Percentiles rank a stretch among this genome's conserved stretches.
Conservation (phyloP, 2,888 invertebrate genomes). For the Lottia scabra region DNA sequence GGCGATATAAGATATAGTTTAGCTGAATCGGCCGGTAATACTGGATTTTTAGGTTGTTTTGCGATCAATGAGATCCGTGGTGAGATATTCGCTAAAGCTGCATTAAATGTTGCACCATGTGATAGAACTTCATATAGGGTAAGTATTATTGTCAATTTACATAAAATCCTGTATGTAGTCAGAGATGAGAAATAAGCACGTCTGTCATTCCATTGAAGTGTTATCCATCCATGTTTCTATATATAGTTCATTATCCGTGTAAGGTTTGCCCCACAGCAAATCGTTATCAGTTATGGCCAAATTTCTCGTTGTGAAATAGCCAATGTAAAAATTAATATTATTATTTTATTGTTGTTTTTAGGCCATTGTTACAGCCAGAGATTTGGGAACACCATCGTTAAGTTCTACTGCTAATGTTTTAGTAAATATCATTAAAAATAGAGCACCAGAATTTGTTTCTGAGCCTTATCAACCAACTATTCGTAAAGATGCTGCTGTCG, state of each 20-base stretch:
- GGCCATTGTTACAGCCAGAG: slow-evolving; percentile 48
- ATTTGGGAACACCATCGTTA: slow-evolving; percentile 43
- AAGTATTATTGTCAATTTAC: slow-evolving; percentile 11
- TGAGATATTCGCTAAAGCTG: slow-evolving; percentile 45
- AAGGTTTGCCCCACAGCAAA: too few relatives aligned
- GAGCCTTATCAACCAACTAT: neutral
- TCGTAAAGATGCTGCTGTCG: slow-evolving; percentile 28
- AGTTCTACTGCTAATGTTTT: slow-evolving; percentile 22
- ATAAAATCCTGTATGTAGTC: too few relatives aligned
- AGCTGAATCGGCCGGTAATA: slow-evolving; percentile 19
- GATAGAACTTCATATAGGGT: slow-evolving; percentile 30
- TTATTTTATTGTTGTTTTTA: neutral
- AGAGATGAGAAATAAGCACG: too few relatives aligned
- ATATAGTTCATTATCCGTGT: too few relatives aligned
- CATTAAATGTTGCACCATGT: slow-evolving; percentile 32
- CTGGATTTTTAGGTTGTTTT: slow-evolving; percentile 40
- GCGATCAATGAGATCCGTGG: slow-evolving; percentile 47
- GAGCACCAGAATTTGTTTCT: slow-evolving; percentile 34
- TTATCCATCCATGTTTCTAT: too few relatives aligned
- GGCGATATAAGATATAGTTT: neutral
- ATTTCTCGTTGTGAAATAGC: too few relatives aligned
- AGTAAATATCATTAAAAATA: slow-evolving; percentile 29
- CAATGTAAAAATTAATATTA: too few relatives aligned
- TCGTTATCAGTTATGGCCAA: too few relatives aligned
- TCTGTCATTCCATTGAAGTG: too few relatives aligned